These are phyloP conservation scores for Capreolus pygargus DNA, from an alignment of 2,113 vertebrate species.

Conservation along the genomic window DNA sequence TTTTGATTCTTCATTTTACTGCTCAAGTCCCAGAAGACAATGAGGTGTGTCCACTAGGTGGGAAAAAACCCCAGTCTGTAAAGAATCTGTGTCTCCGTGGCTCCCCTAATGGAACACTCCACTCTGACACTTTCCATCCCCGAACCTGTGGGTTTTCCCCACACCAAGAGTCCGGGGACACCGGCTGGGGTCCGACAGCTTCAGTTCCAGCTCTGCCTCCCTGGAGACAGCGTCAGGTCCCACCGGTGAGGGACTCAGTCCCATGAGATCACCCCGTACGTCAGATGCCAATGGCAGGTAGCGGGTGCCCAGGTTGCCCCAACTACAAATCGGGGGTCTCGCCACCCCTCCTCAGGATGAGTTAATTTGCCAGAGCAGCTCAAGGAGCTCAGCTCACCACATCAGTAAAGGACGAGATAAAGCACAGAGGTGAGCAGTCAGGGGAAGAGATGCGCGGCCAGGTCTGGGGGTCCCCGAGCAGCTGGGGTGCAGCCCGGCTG, in stretches of 20 bases:
- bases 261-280: accelerated
- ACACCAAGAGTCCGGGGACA: accelerated
- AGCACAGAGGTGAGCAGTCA: neutral
- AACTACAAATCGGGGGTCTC: accelerated
- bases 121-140: neutral
- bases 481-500: accelerated
- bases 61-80: neutral
- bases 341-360: neutral
- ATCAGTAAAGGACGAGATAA: accelerated
- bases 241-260: neutral
- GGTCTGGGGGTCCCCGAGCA: neutral
- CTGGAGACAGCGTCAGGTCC: neutral
- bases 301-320: accelerated
- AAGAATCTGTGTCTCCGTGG: neutral
- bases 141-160: neutral
- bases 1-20: accelerated
- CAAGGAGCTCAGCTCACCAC: accelerated
- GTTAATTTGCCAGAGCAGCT: neutral
- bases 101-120: neutral
- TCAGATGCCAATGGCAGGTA: accelerated
- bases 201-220: accelerated
- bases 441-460: accelerated
- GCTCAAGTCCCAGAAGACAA: neutral
- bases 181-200: accelerated
- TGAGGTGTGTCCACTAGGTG: accelerated